Evolutionary conservation across 2,797 vertebrate genomes (phyloP), one percentile per base, ranked within the genome.

Genomic region (Hypotaenidia philippensis): DNA sequence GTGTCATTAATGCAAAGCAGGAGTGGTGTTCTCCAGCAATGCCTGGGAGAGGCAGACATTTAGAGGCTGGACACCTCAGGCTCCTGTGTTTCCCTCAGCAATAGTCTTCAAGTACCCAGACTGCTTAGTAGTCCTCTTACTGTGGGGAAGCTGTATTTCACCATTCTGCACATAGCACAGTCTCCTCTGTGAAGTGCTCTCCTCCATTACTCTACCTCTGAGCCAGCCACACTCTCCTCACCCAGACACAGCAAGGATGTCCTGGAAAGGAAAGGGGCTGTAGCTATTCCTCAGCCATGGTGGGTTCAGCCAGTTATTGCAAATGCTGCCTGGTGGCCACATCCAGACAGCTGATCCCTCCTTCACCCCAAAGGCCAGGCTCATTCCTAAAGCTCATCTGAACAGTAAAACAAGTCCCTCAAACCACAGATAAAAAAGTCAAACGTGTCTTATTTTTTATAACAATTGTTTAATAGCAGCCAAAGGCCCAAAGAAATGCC

Each of bases 261-360:
- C 50, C 81, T 84, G 40, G 53, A 52, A 69, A 55, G 36, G 31
- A 52, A 69, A 55, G 36, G 31, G 59, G 32, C 5, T 66, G 16
- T n/a, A 25, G 5, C 20, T 29, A 1, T 56, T 60, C 16, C 34
- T 32, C 16, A 9, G 4, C 34, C 0, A 0, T 0, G 1, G 26
- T 23, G 57, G 8, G 44, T 36, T 49, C 63, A 77, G 27, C 14
- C 41, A 36, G 32, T 15, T 36, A 10, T 5, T 17, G 53, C 45
- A 53, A 75, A 75, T 23, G 38, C 29, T 2, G 2, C 23, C 14
- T 27, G 40, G 29, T 34, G 34, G 11, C 10, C 47, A 71, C 10
- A 18, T 59, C 21, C 1, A 1, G 56, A 20, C 0, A 0, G 11
- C 36, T 13, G 22, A 71, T 74, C 57, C 64, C 47, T 65, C 36